Evolutionary conservation across 2,113 vertebrate species (phyloP).

Genomic region (Lagenorhynchus albirostris): DNA sequence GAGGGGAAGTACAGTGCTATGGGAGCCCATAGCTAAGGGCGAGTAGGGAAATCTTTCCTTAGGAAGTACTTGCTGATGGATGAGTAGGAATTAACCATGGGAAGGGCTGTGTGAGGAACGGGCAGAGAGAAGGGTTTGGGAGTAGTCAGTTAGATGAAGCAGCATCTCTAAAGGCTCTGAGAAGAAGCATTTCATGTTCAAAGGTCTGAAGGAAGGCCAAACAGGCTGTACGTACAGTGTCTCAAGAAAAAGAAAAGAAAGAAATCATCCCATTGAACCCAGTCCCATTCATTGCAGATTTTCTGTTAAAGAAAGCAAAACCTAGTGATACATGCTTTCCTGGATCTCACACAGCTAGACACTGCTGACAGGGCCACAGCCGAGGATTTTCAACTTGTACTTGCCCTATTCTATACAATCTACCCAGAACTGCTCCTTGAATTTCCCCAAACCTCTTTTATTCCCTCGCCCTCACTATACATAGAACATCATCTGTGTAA

Average conservation of each 20-base stretch:
- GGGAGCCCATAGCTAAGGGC: background rate
- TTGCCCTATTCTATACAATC: background rate
- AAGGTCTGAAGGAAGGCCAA: background rate
- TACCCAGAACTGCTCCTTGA: background rate
- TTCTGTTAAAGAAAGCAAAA: background rate
- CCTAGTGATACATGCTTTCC: background rate
- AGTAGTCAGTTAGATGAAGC: background rate
- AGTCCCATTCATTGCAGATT: background rate
- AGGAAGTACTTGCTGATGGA: background rate
- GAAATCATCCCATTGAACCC: background rate
- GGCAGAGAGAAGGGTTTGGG: background rate
- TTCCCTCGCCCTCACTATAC: background rate
- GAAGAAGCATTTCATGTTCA: background rate
- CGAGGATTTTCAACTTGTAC: background rate
- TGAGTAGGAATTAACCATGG: background rate
- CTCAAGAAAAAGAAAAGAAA: background rate
- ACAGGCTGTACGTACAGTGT: background rate
- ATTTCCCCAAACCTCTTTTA: background rate
- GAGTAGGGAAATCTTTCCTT: background rate
- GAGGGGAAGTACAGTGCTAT: background rate
- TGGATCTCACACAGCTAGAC: background rate
- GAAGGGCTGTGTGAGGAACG: background rate
- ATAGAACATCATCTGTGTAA: background rate
- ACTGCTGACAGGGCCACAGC: background rate
- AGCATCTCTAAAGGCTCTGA: background rate